Percentiles rank a stretch among this genome's conserved stretches.
Conservation (phyloP, 2,113 vertebrate genomes). For the Nibea coibor region DNA sequence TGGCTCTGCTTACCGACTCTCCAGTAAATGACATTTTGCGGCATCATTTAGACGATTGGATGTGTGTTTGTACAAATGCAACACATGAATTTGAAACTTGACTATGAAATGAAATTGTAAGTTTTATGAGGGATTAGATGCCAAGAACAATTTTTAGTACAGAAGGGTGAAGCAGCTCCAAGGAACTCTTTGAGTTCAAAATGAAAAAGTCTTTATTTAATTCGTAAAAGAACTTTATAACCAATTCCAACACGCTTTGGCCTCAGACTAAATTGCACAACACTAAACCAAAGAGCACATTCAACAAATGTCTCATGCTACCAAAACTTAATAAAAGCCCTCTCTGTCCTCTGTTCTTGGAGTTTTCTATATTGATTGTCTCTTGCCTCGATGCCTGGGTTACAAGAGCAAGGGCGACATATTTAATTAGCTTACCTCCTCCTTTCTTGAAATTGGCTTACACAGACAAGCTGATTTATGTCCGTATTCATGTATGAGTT, state of each 20-base stretch:
- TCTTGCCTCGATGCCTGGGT: background rate
- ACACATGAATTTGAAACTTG: slow-evolving; percentile 27
- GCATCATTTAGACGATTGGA: slow-evolving; percentile 35
- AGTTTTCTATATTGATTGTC: slow-evolving; percentile 9
- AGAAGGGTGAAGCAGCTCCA: background rate
- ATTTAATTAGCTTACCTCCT: slow-evolving; percentile 48
- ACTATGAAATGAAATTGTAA: slow-evolving; percentile 26
- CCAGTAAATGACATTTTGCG: slow-evolving; percentile 45
- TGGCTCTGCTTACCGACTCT: background rate
- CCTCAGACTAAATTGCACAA: slow-evolving; percentile 16
- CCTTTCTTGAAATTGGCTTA: slow-evolving; percentile 53
- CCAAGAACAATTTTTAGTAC: slow-evolving; percentile 24
- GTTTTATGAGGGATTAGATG: slow-evolving; percentile 31
- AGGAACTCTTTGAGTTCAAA: slow-evolving; percentile 15
- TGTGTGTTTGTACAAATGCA: background rate
- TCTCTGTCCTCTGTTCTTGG: slow-evolving; percentile 3
- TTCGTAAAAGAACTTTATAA: slow-evolving; percentile 23
- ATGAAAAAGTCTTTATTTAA: slow-evolving; percentile 37
- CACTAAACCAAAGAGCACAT: slow-evolving; percentile 36
- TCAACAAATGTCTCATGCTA: slow-evolving; percentile 12
- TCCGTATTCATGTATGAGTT: slow-evolving; percentile 59
- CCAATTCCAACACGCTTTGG: slow-evolving; percentile 25
- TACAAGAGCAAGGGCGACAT: slow-evolving; percentile 26
- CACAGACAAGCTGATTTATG: slow-evolving; percentile 64
- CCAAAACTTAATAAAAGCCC: slow-evolving; percentile 33